Conservation (phyloP, 2,888 invertebrate genomes). For the Amiota mariae region DNA sequence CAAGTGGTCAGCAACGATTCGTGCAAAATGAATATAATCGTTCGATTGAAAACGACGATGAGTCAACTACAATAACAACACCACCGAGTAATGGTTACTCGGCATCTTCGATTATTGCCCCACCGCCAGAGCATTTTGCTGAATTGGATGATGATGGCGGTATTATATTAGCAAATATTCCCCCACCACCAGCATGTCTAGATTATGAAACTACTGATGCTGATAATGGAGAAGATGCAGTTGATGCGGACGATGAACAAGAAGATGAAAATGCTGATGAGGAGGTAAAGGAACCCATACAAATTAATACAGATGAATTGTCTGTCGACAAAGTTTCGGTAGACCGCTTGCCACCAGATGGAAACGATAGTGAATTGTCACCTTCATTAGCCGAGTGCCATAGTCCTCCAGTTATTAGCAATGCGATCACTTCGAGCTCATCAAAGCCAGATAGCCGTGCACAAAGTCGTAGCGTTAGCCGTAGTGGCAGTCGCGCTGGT, state of each 20-base stretch:
- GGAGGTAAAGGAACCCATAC: constrained; percentile 41
- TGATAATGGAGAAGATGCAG: constrained; percentile 39
- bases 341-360: constrained; percentile 43
- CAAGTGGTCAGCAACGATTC: constrained; percentile 46
- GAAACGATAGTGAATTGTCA: constrained; percentile 49
- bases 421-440: constrained; percentile 46
- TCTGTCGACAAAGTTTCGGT: constrained; percentile 47
- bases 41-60: constrained; percentile 67
- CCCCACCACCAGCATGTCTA: constrained; percentile 61
- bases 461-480: constrained; percentile 57
- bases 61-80: constrained; percentile 71
- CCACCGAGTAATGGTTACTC: constrained; percentile 72
- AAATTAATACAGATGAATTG: constrained; percentile 56
- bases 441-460: constrained; percentile 58
- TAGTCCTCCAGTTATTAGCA: constrained; percentile 14
- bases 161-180: constrained; percentile 56
- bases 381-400: neutral
- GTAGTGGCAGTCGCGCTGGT: constrained; percentile 49
- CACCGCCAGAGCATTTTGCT: constrained; percentile 64
- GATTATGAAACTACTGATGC: constrained; percentile 55
- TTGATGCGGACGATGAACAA: constrained; percentile 51
- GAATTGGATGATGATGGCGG: constrained; percentile 61
- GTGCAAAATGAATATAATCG: constrained; percentile 60
- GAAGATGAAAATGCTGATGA: constrained; percentile 46
- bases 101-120: constrained; percentile 68